phyloP scores from a whole-genome alignment of 2,797 vertebrate genomes.

The Sciaenops ocellatus region DNA sequence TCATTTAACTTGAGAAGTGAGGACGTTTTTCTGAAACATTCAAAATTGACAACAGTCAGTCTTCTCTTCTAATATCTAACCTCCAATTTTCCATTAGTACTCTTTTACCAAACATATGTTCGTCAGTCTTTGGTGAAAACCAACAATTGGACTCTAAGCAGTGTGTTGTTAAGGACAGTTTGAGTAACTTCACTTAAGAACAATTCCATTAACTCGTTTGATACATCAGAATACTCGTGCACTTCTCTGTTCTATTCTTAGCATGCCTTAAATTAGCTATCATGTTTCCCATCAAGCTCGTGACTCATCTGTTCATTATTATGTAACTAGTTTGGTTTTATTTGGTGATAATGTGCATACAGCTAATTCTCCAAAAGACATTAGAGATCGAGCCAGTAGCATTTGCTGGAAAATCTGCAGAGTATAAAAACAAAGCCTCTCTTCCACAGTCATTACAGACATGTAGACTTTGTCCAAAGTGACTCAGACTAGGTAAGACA shows the following conservation, averaged over 20 bases:
- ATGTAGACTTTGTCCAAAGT: not conserved
- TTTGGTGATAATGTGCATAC: conserved; percentile 15
- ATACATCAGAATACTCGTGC: not conserved
- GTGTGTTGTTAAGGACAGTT: not conserved
- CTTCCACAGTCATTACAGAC: not conserved
- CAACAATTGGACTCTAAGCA: not conserved
- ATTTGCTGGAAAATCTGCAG: conserved; percentile 1
- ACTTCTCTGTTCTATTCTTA: conserved; percentile 4
- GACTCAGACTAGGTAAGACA: not conserved
- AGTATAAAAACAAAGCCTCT: not conserved
- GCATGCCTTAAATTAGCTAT: not conserved
- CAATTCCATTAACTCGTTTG: not conserved
- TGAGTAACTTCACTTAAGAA: not conserved
- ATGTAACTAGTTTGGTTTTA: conserved; percentile 15
- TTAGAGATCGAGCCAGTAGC: not conserved
- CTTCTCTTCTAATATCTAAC: not conserved
- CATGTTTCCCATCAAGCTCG: not conserved
- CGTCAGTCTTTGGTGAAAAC: not conserved
- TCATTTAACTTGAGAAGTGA: not conserved
- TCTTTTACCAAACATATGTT: too few species aligned
- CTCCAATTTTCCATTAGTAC: not conserved
- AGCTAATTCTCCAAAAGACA: not conserved
- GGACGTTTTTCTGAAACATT: not conserved
- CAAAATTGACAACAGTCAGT: not conserved
- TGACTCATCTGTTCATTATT: conserved; percentile 26